These are phyloP conservation scores for Drosophila siamana DNA, from an alignment of 2,888 invertebrate genomes.

Conservation along the genomic window DNA sequence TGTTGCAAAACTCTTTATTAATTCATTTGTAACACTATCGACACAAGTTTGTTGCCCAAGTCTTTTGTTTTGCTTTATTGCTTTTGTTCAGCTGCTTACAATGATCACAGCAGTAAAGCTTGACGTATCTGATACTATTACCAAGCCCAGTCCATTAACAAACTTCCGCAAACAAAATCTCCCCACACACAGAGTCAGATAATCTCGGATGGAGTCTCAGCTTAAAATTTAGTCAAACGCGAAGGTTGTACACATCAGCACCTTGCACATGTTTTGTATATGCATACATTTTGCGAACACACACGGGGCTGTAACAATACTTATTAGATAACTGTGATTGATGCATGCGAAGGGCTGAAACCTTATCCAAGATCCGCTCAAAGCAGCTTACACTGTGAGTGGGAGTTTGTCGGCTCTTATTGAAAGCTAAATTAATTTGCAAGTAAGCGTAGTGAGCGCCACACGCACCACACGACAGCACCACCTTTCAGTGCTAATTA, in stretches of 20 bases:
- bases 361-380: constrained; percentile 47
- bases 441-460: constrained; percentile 60
- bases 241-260: constrained; percentile 64
- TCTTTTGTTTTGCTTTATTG: constrained; percentile 55
- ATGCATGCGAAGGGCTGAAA: constrained; percentile 66
- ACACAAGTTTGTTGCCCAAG: constrained; percentile 57
- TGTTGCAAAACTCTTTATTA: constrained; percentile 10
- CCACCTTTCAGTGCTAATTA: constrained; percentile 60
- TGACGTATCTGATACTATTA: constrained; percentile 39
- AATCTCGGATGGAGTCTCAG: constrained; percentile 43
- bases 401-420: constrained; percentile 44
- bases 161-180: constrained; percentile 74
- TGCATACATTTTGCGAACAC: constrained; percentile 35
- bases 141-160: constrained; percentile 49
- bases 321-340: constrained; percentile 74
- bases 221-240: constrained; percentile 77
- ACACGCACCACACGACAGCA: constrained; percentile 56
- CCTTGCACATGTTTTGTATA: constrained; percentile 59
- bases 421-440: constrained; percentile 72
- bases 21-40: constrained; percentile 4
- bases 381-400: constrained; percentile 50
- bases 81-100: constrained; percentile 23
- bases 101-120: constrained; percentile 38
- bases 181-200: constrained; percentile 9
- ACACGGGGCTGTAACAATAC: constrained; percentile 21